phyloP scores from a whole-genome alignment of 1,140 invertebrate species.

The Mactra quadrangularis region DNA sequence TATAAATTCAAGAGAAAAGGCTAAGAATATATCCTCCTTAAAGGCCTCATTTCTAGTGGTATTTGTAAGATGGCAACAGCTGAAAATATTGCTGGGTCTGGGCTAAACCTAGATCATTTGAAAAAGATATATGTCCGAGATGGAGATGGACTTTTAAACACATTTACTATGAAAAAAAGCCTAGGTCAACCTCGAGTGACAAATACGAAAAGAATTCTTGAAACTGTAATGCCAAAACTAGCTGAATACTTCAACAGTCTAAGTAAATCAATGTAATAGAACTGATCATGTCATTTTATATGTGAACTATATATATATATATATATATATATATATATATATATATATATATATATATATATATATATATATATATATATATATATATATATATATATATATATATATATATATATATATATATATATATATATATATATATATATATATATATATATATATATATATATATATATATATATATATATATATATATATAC shows the following conservation, averaged over 20 bases:
- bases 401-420: too few species aligned
- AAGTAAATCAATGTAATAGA: too few species aligned
- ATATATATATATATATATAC: too few species aligned
- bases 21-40: background rate
- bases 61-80: background rate
- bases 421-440: too few species aligned
- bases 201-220: background rate
- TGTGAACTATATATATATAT: too few species aligned
- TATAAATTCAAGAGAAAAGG: background rate
- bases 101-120: background rate
- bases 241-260: constrained; percentile 4
- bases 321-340: too few species aligned
- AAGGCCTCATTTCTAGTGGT: background rate
- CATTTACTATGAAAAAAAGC: background rate
- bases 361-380: too few species aligned
- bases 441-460: too few species aligned
- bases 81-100: constrained; percentile 8
- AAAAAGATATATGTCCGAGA: background rate
- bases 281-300: too few species aligned
- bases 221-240: constrained; percentile 1
- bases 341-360: too few species aligned
- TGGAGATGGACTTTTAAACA: constrained; percentile 2
- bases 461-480: too few species aligned
- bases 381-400: too few species aligned
- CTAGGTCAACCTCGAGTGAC: constrained; percentile 10